Conservation (phyloP, 2,888 invertebrate species). For the Molanna angustata region DNA sequence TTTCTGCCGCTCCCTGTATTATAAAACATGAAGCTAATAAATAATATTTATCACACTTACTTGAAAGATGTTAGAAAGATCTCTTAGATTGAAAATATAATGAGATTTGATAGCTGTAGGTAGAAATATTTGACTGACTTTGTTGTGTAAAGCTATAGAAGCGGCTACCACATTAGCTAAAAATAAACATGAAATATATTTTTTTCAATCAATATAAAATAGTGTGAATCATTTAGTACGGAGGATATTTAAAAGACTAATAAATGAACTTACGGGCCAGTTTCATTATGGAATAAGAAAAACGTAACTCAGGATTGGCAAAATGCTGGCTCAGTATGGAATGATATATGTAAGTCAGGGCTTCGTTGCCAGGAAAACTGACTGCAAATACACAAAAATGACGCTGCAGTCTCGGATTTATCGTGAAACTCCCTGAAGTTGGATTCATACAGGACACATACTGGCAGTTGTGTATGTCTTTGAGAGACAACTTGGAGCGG, state of each 20-base stretch:
- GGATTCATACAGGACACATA: slow-evolving; percentile 98
- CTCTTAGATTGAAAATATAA: slow-evolving; percentile 93
- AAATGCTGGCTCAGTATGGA: slow-evolving; percentile 87
- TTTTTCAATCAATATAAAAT: too few species aligned
- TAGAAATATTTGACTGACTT: slow-evolving; percentile 82
- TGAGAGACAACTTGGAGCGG: slow-evolving; percentile 79
- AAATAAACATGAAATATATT: slow-evolving; percentile 30
- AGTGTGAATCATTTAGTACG: slow-evolving; percentile 1
- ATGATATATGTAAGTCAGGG: slow-evolving; percentile 83
- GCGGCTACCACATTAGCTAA: slow-evolving; percentile 71
- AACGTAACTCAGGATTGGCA: slow-evolving; percentile 76
- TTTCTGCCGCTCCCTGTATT: too few species aligned
- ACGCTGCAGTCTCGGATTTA: slow-evolving; percentile 89
- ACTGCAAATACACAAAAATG: slow-evolving; percentile 89
- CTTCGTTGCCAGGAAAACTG: slow-evolving; percentile 77
- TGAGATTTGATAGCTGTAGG: slow-evolving; percentile 97
- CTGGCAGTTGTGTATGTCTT: slow-evolving; percentile 96
- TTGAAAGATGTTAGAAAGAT: slow-evolving; percentile 94
- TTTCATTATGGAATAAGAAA: slow-evolving; percentile 65
- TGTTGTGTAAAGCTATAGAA: slow-evolving; percentile 81
- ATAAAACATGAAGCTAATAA: too few species aligned
- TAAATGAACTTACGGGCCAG: slow-evolving; percentile 49
- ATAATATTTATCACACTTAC: too few species aligned
- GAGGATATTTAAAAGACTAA: not conserved
- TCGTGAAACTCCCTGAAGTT: slow-evolving; percentile 95